Evolutionary conservation across 1,140 invertebrate genomes (phyloP).

Genomic region (Neoseiulus cucumeris): DNA sequence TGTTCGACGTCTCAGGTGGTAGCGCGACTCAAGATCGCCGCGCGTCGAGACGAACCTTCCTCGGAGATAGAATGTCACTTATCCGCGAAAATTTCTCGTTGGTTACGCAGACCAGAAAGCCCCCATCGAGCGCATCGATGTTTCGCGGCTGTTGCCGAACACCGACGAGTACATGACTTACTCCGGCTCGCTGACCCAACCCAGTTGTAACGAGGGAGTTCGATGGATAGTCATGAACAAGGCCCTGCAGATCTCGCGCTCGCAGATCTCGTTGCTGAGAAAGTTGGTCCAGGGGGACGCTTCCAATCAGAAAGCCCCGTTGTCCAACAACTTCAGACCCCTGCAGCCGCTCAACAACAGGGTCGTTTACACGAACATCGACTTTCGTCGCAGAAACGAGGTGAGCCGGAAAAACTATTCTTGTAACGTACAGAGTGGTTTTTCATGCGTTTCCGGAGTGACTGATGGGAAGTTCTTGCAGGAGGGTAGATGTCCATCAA

Average conservation of each 20-base stretch:
- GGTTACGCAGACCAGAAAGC: neutral
- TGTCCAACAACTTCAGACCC: conserved; percentile 82
- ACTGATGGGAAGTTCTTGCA: no score
- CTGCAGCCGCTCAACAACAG: conserved; percentile 67
- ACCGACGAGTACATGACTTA: conserved; percentile 89
- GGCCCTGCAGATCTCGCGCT: neutral
- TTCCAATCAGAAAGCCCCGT: conserved; percentile 58
- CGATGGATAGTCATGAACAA: neutral
- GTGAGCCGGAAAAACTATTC: no score
- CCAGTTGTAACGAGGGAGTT: conserved; percentile 23
- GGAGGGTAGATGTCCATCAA: no score
- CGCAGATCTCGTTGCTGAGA: conserved; percentile 58
- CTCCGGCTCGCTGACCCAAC: conserved; percentile 81
- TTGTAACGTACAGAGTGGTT: no score
- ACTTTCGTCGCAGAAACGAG: conserved; percentile 36
- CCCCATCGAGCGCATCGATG: conserved; percentile 15
- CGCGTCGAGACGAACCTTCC: no score
- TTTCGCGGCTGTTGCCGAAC: conserved; percentile 57
- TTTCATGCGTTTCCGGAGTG: no score
- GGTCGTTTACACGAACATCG: conserved; percentile 78
- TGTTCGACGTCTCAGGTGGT: neutral
- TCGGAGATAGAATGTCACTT: no score
- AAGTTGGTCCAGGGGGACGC: conserved; percentile 66
- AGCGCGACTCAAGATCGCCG: no score
- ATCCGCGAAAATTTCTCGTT: neutral